These are phyloP conservation scores for Malurus alboscapulatus DNA, from an alignment of 2,113 vertebrate species.

Conservation along the genomic window DNA sequence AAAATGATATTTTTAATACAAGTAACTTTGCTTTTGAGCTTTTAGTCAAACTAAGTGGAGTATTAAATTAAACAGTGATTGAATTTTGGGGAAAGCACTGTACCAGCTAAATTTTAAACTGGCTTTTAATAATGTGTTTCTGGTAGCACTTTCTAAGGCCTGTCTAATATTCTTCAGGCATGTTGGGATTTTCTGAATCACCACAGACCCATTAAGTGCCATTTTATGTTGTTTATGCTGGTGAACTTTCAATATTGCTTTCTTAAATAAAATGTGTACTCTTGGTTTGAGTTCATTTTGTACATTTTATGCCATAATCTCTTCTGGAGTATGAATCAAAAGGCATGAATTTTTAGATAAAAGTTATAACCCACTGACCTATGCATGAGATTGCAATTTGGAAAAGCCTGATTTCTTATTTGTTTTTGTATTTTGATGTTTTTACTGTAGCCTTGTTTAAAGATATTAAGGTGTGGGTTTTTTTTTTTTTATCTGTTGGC, in stretches of 20 bases:
- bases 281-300: background rate
- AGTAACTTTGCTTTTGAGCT: background rate
- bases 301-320: background rate
- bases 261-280: background rate
- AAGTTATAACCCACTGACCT: background rate
- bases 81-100: background rate
- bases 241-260: background rate
- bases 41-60: background rate
- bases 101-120: background rate
- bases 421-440: background rate
- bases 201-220: background rate
- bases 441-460: background rate
- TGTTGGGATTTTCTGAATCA: background rate
- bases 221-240: background rate
- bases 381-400: background rate
- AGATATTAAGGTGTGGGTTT: background rate
- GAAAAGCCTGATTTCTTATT: background rate
- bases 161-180: background rate
- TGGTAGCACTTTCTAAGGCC: background rate
- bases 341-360: background rate
- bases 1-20: background rate
- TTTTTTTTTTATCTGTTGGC: background rate
- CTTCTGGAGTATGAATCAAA: background rate
- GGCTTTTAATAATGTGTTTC: background rate
- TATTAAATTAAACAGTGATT: slow-evolving; percentile 5